Base-by-base conservation (phyloP, 1,140 invertebrate genomes). In the Glomeris maerens region DNA sequence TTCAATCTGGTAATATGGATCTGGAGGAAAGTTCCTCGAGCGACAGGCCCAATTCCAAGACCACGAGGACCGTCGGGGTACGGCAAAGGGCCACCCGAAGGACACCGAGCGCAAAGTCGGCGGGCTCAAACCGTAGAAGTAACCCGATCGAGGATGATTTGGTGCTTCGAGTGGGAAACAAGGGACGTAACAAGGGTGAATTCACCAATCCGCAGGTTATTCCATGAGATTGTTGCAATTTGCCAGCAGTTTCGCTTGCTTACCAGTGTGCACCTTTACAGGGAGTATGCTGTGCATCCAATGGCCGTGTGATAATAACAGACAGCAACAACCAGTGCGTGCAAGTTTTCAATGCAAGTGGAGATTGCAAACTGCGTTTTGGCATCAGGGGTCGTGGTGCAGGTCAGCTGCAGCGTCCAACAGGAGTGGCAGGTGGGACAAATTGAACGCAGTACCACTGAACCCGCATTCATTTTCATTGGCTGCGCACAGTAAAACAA, bases 291-390 rank as follows among this genome's bases (percentile, higher is more conserved):
- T 62, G 60, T 27, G 60, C 60, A 5, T 25, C 57, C 4, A 5
- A 10, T 10, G 70, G 69, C 3, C 66, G 63, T 41, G 66, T 77
- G 40, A 55, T 74, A 2, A 67, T 76, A 5, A 71, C 75, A 3
- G 75, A 77, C 55, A 76, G 74, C 48, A 76, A 75, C 57, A 76
- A 76, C 56, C 74, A 76, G 60, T 70, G 67, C 52, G 64, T 76
- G 2, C 73, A 75, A 57, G 63, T 69, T 1, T 70, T 69, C 54
- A 62, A 56, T 26, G 54, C 58, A 38, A 57, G 55, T 28, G 67
- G 67, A 27, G 64, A 68, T 52, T 66, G 59, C 52, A 64, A 66
- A 52, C 47, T 66, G 10, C 62, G 60, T 49, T 74, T 76, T 59
- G 73, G 74, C 1, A 60, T 65, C 2, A 65, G 72, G 21, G 73